Conservation (phyloP, 2,888 invertebrate genomes). For the Crocallis elinguaria region DNA sequence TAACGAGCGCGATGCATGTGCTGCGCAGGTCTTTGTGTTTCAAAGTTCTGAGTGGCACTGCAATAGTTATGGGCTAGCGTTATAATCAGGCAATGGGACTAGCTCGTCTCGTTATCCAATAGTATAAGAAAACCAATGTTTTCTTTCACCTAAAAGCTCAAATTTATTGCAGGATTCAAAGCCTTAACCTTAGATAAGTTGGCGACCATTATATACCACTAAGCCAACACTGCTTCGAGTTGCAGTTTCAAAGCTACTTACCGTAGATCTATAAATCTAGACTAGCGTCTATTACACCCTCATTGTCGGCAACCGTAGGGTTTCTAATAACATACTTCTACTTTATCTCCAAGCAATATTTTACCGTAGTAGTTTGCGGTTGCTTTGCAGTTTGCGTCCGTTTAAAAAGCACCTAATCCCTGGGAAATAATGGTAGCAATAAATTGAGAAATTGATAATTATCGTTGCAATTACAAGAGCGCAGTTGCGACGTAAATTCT, state of each 20-base stretch:
- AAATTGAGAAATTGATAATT: constrained; percentile 49
- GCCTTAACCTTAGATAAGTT: no score
- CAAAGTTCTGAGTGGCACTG: no score
- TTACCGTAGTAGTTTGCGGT: constrained; percentile 1
- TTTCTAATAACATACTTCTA: constrained; percentile 18
- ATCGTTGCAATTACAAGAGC: constrained; percentile 29
- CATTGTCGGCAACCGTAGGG: constrained; percentile 6
- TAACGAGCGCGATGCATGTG: no score
- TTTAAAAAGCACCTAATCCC: constrained; percentile 42
- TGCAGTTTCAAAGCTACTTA: constrained; percentile 1
- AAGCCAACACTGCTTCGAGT: no score
- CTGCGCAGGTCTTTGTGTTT: no score
- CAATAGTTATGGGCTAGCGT: no score
- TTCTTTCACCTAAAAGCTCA: no score
- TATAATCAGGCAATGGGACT: no score
- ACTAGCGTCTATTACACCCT: constrained; percentile 2
- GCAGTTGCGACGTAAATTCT: constrained; percentile 23
- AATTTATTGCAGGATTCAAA: no score
- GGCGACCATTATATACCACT: no score
- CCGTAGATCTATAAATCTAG: constrained; percentile 3
- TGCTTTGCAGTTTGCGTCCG: constrained; percentile 39
- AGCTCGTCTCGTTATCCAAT: no score
- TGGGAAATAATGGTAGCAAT: constrained; percentile 44
- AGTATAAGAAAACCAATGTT: no score
- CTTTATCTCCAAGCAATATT: constrained; percentile 6